phyloP scores from a whole-genome alignment of 2,797 vertebrate genomes.

The Harpagifer antarcticus region DNA sequence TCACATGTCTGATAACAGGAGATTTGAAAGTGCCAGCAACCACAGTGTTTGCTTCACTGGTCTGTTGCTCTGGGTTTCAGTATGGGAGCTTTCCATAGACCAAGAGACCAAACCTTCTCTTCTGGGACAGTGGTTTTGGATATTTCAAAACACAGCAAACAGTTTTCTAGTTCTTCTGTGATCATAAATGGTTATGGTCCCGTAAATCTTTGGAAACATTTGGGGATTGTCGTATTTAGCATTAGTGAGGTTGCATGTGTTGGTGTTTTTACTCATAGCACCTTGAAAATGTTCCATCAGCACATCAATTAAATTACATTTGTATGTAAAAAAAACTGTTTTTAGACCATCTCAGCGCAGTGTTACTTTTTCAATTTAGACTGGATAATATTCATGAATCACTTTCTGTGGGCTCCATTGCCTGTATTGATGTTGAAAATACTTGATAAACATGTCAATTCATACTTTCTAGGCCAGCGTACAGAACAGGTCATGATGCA shows the following conservation, averaged over 20 bases:
- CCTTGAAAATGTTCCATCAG: constrained; percentile 48
- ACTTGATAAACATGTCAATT: constrained; percentile 52
- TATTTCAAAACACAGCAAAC: constrained; percentile 26
- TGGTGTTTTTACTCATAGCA: neutral
- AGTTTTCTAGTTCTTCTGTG: constrained; percentile 15
- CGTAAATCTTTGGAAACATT: constrained; percentile 24
- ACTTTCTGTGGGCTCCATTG: neutral
- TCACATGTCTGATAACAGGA: constrained; percentile 68
- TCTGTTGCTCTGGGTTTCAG: constrained; percentile 42
- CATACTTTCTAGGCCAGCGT: constrained; percentile 33
- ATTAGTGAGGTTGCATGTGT: constrained; percentile 27
- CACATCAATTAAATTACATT: constrained; percentile 24
- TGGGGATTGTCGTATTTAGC: constrained; percentile 4
- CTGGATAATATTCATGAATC: constrained; percentile 35
- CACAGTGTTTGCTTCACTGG: constrained; percentile 54
- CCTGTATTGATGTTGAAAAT: constrained; percentile 17
- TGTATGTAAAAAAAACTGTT: constrained; percentile 43
- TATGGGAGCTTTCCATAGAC: constrained; percentile 44
- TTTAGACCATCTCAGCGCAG: constrained; percentile 39
- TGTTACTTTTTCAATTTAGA: constrained; percentile 36
- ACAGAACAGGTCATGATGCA: constrained; percentile 27
- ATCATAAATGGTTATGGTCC: constrained; percentile 18
- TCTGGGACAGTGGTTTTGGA: constrained; percentile 49
- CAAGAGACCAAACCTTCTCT: constrained; percentile 27
- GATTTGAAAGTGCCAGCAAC: constrained; percentile 53